Evolutionary conservation across 2,888 invertebrate species (phyloP).

Genomic region (Scotopteryx bipunctaria): DNA sequence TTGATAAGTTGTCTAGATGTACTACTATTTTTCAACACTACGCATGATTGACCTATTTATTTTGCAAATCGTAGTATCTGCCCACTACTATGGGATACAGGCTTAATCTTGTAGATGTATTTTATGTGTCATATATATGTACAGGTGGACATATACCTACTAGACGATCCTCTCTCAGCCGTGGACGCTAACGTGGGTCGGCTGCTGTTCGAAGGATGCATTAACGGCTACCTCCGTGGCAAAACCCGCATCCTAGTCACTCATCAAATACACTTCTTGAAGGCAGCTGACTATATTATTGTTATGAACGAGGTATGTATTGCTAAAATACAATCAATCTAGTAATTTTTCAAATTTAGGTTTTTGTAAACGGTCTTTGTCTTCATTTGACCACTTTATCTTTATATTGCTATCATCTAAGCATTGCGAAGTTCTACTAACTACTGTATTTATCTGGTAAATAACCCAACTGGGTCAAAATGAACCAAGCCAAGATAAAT

Average conservation of each 20-base stretch:
- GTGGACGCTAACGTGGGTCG: conserved; percentile 92
- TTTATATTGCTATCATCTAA: too few relatives aligned
- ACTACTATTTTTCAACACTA: too few relatives aligned
- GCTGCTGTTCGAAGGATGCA: conserved; percentile 90
- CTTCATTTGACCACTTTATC: too few relatives aligned
- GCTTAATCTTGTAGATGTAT: too few relatives aligned
- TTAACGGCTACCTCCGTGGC: conserved; percentile 85
- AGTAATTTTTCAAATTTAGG: too few relatives aligned
- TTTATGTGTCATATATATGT: too few relatives aligned
- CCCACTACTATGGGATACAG: too few relatives aligned
- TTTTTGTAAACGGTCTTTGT: too few relatives aligned
- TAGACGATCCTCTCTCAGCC: conserved; percentile 94
- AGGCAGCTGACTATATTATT: conserved; percentile 86
- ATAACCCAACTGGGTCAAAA: neutral
- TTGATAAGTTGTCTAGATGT: neutral
- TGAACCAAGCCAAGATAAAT: conserved; percentile 1
- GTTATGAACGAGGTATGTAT: conserved; percentile 76
- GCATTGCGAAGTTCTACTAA: too few relatives aligned
- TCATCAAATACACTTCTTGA: conserved; percentile 93
- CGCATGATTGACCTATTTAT: too few relatives aligned
- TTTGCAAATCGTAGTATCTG: too few relatives aligned
- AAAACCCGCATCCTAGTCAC: conserved; percentile 91
- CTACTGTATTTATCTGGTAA: too few relatives aligned
- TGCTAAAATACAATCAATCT: neutral
- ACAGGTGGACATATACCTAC: conserved; percentile 90